These are phyloP conservation scores for Oryzias sinensis DNA, from an alignment of 2,797 vertebrate genomes.

Conservation along the genomic window DNA sequence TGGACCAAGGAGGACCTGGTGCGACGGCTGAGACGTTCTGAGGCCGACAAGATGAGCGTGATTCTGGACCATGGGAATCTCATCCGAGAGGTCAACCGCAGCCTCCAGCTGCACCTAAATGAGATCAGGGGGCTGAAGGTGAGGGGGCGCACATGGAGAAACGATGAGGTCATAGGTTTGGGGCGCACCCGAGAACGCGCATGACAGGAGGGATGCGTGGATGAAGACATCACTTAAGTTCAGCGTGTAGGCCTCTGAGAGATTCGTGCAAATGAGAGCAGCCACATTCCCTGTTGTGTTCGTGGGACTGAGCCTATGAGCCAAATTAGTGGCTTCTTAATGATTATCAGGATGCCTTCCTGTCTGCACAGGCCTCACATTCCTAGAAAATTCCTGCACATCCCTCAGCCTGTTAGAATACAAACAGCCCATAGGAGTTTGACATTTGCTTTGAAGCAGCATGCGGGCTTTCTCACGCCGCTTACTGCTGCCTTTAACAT, in stretches of 20 bases:
- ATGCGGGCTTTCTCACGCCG: constrained; percentile 19
- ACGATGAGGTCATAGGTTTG: constrained; percentile 73
- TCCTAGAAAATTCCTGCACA: constrained; percentile 24
- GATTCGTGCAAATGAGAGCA: not conserved
- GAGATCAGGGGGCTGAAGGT: constrained; percentile 99
- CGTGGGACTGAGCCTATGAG: not conserved
- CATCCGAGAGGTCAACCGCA: constrained; percentile 97
- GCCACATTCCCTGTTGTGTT: not conserved
- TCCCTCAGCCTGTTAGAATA: constrained; percentile 19
- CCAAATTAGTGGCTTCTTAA: too few species aligned
- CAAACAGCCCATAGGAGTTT: constrained; percentile 10
- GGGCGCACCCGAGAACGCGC: constrained; percentile 67
- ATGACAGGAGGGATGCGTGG: constrained; percentile 30
- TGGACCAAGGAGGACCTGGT: constrained; percentile 96
- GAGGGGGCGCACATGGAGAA: constrained; percentile 64
- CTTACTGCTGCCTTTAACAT: constrained; percentile 23
- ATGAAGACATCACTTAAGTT: constrained; percentile 43
- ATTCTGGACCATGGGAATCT: constrained; percentile 98
- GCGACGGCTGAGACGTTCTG: constrained; percentile 88
- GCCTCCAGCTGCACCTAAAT: constrained; percentile 94
- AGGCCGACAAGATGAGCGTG: constrained; percentile 97
- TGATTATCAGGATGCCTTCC: constrained; percentile 3
- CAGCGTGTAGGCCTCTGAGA: constrained; percentile 21
- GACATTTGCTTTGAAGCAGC: constrained; percentile 32
- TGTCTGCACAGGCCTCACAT: constrained; percentile 29